Evolutionary conservation across 2,797 vertebrate genomes (phyloP).

Genomic region (Chrysocyon brachyurus): DNA sequence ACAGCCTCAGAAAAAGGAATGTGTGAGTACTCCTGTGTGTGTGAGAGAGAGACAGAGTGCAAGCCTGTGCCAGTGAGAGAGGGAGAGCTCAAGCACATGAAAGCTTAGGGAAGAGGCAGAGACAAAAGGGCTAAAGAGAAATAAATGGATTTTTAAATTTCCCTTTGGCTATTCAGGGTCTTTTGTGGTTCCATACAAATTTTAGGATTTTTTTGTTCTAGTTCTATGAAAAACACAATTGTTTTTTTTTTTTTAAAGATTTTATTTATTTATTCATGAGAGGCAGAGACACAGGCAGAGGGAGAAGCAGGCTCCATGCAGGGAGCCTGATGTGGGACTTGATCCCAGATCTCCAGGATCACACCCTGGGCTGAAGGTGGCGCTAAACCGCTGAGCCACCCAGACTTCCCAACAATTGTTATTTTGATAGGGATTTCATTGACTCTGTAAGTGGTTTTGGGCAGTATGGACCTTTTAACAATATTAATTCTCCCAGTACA

Average conservation of each 20-base stretch:
- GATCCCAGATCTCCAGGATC: too few species aligned
- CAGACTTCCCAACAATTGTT: background rate
- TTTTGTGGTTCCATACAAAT: background rate
- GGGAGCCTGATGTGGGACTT: too few species aligned
- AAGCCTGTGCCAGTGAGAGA: accelerated
- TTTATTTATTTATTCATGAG: too few species aligned
- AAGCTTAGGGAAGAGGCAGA: background rate
- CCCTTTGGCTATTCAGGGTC: background rate
- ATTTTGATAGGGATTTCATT: background rate
- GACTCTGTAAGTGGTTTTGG: background rate
- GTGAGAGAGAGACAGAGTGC: background rate
- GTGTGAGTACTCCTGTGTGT: background rate
- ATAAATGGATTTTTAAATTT: background rate
- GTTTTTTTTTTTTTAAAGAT: background rate
- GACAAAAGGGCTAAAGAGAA: background rate
- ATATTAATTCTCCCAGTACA: background rate
- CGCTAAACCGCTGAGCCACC: too few species aligned
- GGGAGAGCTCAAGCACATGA: background rate
- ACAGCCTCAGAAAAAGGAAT: background rate
- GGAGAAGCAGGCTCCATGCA: too few species aligned
- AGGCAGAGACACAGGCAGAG: too few species aligned
- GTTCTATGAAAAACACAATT: background rate
- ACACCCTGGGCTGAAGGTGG: too few species aligned
- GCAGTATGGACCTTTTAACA: background rate
- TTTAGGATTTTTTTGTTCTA: background rate